Evolutionary conservation across 2,113 vertebrate species (phyloP).

Genomic region (Carassius gibelio): DNA sequence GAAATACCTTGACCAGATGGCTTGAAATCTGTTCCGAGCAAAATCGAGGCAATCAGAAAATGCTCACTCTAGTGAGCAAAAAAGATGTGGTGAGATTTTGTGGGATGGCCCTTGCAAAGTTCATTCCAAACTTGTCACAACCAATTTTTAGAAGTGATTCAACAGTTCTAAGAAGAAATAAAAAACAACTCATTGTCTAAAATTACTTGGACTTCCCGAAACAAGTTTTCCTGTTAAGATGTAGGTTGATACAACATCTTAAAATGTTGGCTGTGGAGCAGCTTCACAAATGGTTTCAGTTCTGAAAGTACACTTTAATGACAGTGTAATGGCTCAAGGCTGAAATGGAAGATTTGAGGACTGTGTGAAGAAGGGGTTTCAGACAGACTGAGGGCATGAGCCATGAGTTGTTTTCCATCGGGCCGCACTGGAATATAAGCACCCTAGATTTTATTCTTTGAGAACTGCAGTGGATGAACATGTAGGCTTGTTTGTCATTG

Average conservation of each 20-base stretch:
- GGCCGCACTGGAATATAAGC: background rate
- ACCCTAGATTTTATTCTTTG: background rate
- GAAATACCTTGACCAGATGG: background rate
- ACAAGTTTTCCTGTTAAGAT: background rate
- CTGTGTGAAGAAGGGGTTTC: background rate
- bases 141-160: background rate
- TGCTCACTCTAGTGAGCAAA: background rate
- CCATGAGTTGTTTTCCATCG: no score
- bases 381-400: no score
- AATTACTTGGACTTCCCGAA: background rate
- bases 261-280: background rate
- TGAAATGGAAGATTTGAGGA: background rate
- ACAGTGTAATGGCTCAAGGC: background rate
- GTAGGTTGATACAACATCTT: background rate
- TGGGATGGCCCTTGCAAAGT: background rate
- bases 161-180: background rate
- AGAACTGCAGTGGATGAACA: background rate
- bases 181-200: background rate
- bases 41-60: background rate
- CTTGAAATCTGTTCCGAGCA: background rate
- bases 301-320: background rate
- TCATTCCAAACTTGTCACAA: background rate
- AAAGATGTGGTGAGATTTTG: background rate
- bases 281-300: background rate
- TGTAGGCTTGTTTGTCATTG: background rate